These are phyloP conservation scores for Phyllostomus hastatus DNA, from an alignment of 2,113 vertebrate genomes.

Conservation along the genomic window DNA sequence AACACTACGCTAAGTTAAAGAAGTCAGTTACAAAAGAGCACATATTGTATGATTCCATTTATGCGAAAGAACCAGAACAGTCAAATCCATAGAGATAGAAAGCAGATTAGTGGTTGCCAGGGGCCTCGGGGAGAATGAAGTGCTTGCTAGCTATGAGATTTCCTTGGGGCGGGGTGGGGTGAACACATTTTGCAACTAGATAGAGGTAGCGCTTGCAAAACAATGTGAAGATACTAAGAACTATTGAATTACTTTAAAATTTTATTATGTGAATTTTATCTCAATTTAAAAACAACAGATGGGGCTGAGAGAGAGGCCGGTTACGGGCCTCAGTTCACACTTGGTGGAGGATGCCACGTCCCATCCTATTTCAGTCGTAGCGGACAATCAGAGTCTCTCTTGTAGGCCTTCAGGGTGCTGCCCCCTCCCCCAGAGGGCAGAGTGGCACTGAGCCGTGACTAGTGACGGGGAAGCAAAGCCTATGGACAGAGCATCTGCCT, in stretches of 20 bases:
- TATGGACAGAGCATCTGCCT: background rate
- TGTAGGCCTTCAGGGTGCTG: background rate
- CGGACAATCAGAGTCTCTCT: background rate
- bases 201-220: background rate
- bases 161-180: background rate
- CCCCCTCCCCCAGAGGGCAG: background rate
- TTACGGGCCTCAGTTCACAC: background rate
- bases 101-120: background rate
- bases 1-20: background rate
- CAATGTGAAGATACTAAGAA: background rate
- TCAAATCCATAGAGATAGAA: background rate
- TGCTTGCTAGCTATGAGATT: background rate
- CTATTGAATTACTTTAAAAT: background rate
- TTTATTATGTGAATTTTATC: background rate
- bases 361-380: background rate
- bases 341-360: background rate
- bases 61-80: background rate
- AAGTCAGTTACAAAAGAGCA: background rate
- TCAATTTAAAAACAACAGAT: background rate
- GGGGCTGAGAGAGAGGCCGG: too few relatives aligned
- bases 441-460: background rate
- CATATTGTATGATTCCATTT: fast-evolving
- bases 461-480: background rate
- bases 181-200: background rate
- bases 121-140: background rate